Evolutionary conservation across 1,140 invertebrate genomes (phyloP).

Genomic region (Pogonomyrmex californicus): DNA sequence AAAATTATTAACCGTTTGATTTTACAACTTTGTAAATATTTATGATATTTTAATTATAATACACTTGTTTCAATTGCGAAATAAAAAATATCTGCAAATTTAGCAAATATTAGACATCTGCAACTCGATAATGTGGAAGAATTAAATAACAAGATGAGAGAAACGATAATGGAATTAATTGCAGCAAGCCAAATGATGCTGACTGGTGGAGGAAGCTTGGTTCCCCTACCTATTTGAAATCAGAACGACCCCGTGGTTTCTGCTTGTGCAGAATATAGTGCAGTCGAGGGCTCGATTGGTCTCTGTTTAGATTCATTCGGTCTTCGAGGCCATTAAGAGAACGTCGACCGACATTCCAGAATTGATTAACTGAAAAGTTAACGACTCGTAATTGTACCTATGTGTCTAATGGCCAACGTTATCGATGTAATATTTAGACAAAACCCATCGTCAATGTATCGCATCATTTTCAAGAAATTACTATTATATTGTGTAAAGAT

Average conservation of each 20-base stretch:
- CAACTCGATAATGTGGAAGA: background rate
- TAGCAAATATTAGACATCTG: background rate
- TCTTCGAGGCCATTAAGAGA: constrained; percentile 68
- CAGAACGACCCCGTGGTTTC: constrained; percentile 39
- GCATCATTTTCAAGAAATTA: background rate
- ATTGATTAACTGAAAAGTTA: constrained; percentile 64
- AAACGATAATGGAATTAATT: constrained; percentile 32
- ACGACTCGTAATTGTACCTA: constrained; percentile 48
- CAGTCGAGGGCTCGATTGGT: constrained; percentile 64
- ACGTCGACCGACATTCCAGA: constrained; percentile 63
- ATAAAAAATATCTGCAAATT: background rate
- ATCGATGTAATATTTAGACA: background rate
- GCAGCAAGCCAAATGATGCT: background rate
- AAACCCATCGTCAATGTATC: background rate
- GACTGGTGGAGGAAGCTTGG: background rate
- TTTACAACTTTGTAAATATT: background rate
- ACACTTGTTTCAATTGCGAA: background rate
- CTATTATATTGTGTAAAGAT: background rate
- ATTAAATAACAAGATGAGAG: background rate
- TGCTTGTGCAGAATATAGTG: background rate
- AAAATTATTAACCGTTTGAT: background rate
- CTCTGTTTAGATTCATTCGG: constrained; percentile 74
- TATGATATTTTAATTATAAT: background rate
- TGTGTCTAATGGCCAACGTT: constrained; percentile 1
- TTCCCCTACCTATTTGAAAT: constrained; percentile 9